These are phyloP conservation scores for Percopsis omiscomaycus DNA, from an alignment of 2,797 vertebrate species.

Conservation along the genomic window DNA sequence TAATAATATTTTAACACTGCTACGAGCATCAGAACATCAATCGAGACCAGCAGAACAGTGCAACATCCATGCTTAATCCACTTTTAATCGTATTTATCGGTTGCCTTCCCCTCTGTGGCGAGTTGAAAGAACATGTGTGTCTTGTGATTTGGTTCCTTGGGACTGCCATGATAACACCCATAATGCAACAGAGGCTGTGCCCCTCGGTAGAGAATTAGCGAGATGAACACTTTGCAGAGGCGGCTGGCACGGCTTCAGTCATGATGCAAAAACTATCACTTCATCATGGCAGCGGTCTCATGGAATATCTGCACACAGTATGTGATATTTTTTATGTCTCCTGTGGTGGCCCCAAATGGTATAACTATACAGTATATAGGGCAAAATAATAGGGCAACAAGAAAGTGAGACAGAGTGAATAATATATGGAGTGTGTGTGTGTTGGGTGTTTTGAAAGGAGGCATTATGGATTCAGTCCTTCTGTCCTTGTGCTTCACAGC, in stretches of 20 bases:
- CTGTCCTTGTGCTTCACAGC: not conserved
- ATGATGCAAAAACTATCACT: not conserved
- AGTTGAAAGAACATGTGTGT: no score
- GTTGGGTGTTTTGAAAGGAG: not conserved
- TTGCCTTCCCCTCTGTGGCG: no score
- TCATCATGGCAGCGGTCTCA: not conserved
- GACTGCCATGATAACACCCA: no score
- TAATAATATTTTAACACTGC: no score
- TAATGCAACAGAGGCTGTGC: no score
- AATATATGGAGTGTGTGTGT: not conserved
- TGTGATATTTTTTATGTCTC: not conserved
- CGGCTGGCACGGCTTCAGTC: constrained; percentile 6
- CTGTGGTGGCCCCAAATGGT: not conserved
- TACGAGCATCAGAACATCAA: no score
- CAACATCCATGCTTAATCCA: no score
- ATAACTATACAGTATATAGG: no score
- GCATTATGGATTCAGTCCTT: not conserved
- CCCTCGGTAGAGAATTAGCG: no score
- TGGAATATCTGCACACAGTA: not conserved
- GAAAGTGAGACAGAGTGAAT: not conserved
- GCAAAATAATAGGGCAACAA: not conserved
- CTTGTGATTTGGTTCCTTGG: no score
- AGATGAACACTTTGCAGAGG: not conserved
- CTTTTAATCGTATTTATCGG: no score
- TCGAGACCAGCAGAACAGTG: no score